Conservation (phyloP, 2,888 invertebrate genomes). For the Gibbula magus region DNA sequence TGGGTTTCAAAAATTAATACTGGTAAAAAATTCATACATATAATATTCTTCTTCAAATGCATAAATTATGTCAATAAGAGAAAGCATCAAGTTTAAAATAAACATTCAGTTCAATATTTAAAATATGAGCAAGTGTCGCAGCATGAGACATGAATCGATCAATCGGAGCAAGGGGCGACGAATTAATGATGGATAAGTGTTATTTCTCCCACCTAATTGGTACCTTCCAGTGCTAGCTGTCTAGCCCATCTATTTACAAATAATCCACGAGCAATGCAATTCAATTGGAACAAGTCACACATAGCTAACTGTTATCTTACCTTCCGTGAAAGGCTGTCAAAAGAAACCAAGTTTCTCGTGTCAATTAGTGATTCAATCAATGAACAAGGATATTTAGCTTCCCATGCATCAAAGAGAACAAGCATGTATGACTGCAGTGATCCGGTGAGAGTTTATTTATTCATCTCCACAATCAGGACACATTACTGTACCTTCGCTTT, state of each 20-base stretch:
- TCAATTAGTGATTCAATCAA: not conserved
- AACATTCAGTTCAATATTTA: constrained; percentile 10
- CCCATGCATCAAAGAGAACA: constrained; percentile 22
- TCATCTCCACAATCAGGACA: not conserved
- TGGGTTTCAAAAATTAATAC: constrained; percentile 19
- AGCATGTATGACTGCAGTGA: constrained; percentile 9
- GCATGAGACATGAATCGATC: constrained; percentile 6
- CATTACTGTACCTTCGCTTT: not conserved
- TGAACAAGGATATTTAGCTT: constrained; percentile 15
- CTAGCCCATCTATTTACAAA: not conserved
- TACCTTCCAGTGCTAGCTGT: not conserved
- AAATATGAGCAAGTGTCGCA: constrained; percentile 8
- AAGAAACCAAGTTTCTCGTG: constrained; percentile 17
- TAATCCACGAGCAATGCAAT: not conserved
- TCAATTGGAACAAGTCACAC: not conserved
- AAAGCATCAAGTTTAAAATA: constrained; percentile 22
- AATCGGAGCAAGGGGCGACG: not conserved
- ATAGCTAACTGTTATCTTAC: not conserved
- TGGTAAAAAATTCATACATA: constrained; percentile 14
- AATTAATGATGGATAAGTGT: not conserved
- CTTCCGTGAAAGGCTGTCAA: constrained; percentile 17
- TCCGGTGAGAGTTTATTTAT: not conserved
- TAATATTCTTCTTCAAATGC: constrained; percentile 16
- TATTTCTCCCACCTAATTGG: constrained; percentile 2
- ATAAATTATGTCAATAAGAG: constrained; percentile 21